Base-by-base conservation (phyloP, 1,140 invertebrate genomes). In the Leptinotarsa lineolata region DNA sequence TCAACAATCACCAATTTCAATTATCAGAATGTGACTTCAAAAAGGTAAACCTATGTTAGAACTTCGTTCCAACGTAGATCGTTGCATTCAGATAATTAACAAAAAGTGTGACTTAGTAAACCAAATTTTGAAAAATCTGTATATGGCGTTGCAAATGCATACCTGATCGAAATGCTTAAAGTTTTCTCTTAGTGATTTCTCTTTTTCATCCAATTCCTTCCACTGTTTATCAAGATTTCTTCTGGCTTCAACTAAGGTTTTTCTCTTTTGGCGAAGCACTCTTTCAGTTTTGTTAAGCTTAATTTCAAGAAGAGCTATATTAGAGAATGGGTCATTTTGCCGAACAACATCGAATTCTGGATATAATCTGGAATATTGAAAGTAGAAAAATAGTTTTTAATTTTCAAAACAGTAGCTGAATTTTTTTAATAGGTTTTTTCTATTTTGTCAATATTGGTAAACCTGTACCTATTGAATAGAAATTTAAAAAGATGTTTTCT, bases 141-240 rank as follows among this genome's bases (percentile, higher is more conserved):
- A 4, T 2, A 54, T 54, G 4, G 30, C 15, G 16, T n/a, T 54
- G 15, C 16, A 54, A n/a, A 54, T 46, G 65, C 20, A 20, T 68
- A 77, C 77, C 63, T 70, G 67, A 72, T 77, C 76, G 61, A 79
- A 79, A 61, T 72, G 60, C 12, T 24, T 66, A 20, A 79, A 79
- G 58, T 74, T 77, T 6, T 72, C 63, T 46, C 70, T 73, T 20
- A 79, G 58, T 16, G 46, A 18, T 8, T 72, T 66, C 48, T 79
- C 78, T n/a, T 76, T 75, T 39, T 74, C n/a, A 39, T 72, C 72
- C 21, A 79, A 59, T 4, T 77, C 74, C 21, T 64, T 68, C 74
- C 76, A 79, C 54, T 74, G 70, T 21, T 58, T 16, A 18, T 72
- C 46, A 2, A 79, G 59, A 21, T 24, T 54, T 45, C 65, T 54